phyloP scores from a whole-genome alignment of 37 sponge, comb jelly and placozoan genomes.

The Mnemiopsis leidyi region DNA sequence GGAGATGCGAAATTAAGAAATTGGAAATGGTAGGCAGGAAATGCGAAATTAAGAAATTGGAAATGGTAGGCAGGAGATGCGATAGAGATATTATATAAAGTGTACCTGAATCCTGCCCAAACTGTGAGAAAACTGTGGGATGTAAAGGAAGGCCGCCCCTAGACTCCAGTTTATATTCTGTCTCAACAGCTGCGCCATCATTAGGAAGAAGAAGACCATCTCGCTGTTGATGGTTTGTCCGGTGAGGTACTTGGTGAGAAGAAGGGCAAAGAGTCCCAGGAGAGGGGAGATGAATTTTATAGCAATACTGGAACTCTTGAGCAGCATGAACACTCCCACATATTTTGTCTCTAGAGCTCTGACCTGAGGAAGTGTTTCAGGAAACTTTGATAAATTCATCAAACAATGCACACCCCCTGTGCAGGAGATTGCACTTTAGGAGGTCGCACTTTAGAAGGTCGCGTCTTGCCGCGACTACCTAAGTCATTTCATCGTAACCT shows the following conservation, averaged over 20 bases:
- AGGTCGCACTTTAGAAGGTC: too few relatives aligned
- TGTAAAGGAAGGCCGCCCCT: neutral
- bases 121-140: slow-evolving; percentile 29
- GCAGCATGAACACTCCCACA: neutral
- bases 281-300: neutral
- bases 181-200: neutral
- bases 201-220: slow-evolving; percentile 32
- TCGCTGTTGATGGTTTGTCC: neutral
- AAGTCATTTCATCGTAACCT: too few relatives aligned
- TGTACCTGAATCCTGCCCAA: neutral
- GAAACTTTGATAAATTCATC: too few relatives aligned
- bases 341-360: slow-evolving; percentile 1
- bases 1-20: too few relatives aligned
- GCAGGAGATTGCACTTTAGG: too few relatives aligned
- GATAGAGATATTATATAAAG: neutral
- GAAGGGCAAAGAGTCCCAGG: neutral
- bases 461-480: too few relatives aligned
- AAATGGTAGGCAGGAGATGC: too few relatives aligned
- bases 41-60: too few relatives aligned
- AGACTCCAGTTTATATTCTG: neutral
- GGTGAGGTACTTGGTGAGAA: neutral
- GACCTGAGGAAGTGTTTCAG: too few relatives aligned
- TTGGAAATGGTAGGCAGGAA: too few relatives aligned
- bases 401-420: too few relatives aligned
- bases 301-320: neutral